Evolutionary conservation across 1,140 invertebrate species (phyloP).

Genomic region (Paralvinella palmiformis): DNA sequence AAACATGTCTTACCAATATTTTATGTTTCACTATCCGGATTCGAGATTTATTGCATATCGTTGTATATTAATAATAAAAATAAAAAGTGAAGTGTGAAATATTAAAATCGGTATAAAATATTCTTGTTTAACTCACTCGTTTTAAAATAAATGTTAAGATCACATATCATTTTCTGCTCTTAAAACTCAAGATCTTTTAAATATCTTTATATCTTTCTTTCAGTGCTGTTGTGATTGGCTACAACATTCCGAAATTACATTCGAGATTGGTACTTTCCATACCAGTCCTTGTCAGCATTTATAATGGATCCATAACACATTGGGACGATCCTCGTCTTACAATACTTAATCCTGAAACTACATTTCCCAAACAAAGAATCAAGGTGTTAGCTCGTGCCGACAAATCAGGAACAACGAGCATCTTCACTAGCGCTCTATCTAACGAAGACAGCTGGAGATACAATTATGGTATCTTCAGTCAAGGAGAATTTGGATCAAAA

Average conservation of each 20-base stretch:
- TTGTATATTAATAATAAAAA: no score
- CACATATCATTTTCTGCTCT: no score
- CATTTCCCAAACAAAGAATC: constrained; percentile 13
- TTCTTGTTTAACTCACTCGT: no score
- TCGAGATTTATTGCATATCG: no score
- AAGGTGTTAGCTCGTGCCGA: constrained; percentile 16
- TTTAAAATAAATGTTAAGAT: no score
- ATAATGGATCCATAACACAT: constrained; percentile 17
- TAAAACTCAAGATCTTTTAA: not conserved
- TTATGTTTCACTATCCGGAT: no score
- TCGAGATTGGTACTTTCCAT: constrained; percentile 2
- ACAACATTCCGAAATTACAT: constrained; percentile 14
- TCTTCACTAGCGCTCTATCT: constrained; percentile 22
- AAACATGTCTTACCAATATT: no score
- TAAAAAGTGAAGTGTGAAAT: no score
- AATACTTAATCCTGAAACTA: not conserved
- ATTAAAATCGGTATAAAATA: no score
- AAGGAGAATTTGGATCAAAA: constrained; percentile 6
- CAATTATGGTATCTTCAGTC: constrained; percentile 23
- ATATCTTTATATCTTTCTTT: not conserved
- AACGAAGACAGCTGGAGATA: constrained; percentile 7
- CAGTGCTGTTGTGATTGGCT: constrained; percentile 14
- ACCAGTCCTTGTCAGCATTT: constrained; percentile 21
- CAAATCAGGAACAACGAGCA: constrained; percentile 17
- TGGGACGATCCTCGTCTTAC: constrained; percentile 17